Evolutionary conservation across 2,113 vertebrate genomes (phyloP), one percentile per base, ranked within the genome.

Genomic region (Pelusios castaneus): DNA sequence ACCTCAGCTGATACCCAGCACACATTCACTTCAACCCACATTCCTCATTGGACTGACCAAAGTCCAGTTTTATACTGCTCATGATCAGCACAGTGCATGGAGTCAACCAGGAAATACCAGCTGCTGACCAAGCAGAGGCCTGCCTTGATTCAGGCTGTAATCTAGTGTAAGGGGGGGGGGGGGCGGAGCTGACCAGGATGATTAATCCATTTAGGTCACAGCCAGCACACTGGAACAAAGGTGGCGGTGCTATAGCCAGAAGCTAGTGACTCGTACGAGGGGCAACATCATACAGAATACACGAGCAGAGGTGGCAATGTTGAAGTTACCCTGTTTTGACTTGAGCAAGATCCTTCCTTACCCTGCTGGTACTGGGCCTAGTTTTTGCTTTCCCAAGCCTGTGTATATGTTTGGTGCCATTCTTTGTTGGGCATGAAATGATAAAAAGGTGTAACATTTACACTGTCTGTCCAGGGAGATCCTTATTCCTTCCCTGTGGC

Each of bases 371-470:
- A 21, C 63, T 55, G 3, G 9, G 84, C 47, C 6, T 45, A 41
- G 29, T 16, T 34, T 52, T 79, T 55, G 73, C 45, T 73, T 78
- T 60, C 43, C 84, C 63, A 14, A 2, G 14, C 47, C 34, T 49
- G 2, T 1, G 6, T 5, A 4, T 25, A 10, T 0, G 1, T 43
- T 41, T 6, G 0, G 51, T 89, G 55, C 31, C 41, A n/a, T 34
- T 34, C 22, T 0, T 0, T 16, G 2, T 38, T 41, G 6, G 5
- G 41, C 55, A 43, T 27, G 75, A 91, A 73, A 73, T 5, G 10
- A 75, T 54, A 16, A 80, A 3, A 51, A 41, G 9, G 41, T 78
- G 60, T 86, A 78, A 0, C 2, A 75, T 51, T 84, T 85, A 77
- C 76, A 80, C 51, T 82, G 45, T 55, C 6, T 8, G 78, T 92